Conservation (phyloP, 2,797 vertebrate species). For the Eptatretus atami region DNA sequence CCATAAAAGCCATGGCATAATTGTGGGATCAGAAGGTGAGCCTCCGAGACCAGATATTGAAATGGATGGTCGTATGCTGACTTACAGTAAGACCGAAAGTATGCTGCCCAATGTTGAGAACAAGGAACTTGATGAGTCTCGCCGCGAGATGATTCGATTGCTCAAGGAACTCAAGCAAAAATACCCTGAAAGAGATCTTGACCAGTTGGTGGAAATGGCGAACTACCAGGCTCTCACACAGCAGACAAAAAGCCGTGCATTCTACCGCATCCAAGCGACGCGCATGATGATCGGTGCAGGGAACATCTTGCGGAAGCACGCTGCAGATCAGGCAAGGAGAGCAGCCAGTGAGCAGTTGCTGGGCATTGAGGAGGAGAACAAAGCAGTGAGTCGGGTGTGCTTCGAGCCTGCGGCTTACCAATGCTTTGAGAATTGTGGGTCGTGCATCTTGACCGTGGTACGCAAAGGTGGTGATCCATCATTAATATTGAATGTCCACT, state of each 20-base stretch:
- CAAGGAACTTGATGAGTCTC: background rate
- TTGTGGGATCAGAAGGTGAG: slow-evolving; percentile 26
- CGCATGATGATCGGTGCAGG: slow-evolving; percentile 63
- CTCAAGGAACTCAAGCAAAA: slow-evolving; percentile 75
- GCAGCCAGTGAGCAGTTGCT: slow-evolving; percentile 40
- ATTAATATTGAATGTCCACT: slow-evolving; percentile 33
- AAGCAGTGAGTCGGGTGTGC: slow-evolving; percentile 28
- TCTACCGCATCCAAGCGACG: slow-evolving; percentile 69
- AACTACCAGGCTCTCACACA: slow-evolving; percentile 62
- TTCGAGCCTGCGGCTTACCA: slow-evolving; percentile 32
- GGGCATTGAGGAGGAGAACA: slow-evolving; percentile 21
- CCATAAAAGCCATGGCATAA: slow-evolving; percentile 25
- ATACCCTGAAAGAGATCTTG: slow-evolving; percentile 53
- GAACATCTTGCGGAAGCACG: slow-evolving; percentile 53
- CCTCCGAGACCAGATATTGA: slow-evolving; percentile 27
- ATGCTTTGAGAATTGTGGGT: slow-evolving; percentile 67
- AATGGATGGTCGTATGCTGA: slow-evolving; percentile 20
- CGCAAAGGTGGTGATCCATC: slow-evolving; percentile 42
- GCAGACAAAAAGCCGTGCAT: slow-evolving; percentile 65
- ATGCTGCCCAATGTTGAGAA: background rate
- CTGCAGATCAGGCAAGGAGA: slow-evolving; percentile 47
- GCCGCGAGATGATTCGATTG: slow-evolving; percentile 18
- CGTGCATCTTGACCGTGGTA: slow-evolving; percentile 34
- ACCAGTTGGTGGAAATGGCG: slow-evolving; percentile 51
- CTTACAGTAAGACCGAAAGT: background rate